These are phyloP conservation scores for Rhodinocichla rosea DNA, from an alignment of 2,113 vertebrate genomes.

Conservation along the genomic window DNA sequence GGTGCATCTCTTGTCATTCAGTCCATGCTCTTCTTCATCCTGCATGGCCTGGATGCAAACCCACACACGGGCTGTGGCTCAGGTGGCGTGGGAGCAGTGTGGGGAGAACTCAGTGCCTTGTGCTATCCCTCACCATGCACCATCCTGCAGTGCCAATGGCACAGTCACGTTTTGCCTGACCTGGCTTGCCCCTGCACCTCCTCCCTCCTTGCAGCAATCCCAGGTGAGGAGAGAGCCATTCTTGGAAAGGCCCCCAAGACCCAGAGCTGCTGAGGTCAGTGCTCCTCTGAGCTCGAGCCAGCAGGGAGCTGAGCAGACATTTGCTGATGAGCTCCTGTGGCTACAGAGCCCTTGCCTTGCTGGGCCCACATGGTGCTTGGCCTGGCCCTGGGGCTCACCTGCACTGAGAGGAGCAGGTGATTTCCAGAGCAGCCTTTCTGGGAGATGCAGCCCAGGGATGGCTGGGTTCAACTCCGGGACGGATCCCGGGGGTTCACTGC, in stretches of 20 bases:
- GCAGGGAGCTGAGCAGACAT: accelerated
- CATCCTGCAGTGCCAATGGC: not conserved
- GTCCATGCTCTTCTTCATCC: not conserved
- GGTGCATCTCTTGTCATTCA: not conserved
- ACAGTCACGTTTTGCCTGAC: not conserved
- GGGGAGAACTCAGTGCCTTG: not conserved
- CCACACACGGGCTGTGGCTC: not conserved
- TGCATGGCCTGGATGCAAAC: not conserved
- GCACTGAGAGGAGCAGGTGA: accelerated
- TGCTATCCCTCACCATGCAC: not conserved
- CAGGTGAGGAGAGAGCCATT: not conserved
- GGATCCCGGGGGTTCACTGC: slow-evolving; percentile 32
- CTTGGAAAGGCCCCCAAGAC: not conserved
- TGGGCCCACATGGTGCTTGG: accelerated
- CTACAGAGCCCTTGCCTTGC: not conserved
- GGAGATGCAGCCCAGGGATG: not conserved
- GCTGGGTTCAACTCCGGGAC: not conserved
- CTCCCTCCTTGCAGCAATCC: not conserved
- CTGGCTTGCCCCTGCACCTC: not conserved
- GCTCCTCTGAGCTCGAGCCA: not conserved
- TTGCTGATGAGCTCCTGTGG: not conserved
- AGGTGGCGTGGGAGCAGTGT: not conserved
- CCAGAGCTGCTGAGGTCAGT: not conserved
- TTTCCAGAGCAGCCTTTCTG: not conserved
- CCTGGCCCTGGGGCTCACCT: accelerated